These are phyloP conservation scores for Dipodomys merriami DNA, from an alignment of 2,113 vertebrate genomes.

Conservation along the genomic window DNA sequence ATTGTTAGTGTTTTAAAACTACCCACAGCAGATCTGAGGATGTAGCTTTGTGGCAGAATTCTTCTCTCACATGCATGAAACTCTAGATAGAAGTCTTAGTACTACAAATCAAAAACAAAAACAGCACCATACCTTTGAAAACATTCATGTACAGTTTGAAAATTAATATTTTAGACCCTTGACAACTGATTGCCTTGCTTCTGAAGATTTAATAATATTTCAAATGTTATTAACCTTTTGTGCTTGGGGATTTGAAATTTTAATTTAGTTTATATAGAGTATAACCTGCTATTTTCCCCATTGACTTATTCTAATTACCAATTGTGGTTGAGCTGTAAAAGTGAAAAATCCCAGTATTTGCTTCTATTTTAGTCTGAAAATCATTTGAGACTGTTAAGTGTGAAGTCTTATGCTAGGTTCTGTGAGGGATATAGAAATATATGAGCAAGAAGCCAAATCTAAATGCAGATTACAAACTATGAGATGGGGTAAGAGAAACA, in stretches of 20 bases:
- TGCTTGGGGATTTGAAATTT: conserved; percentile 1
- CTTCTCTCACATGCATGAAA: background rate
- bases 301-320: background rate
- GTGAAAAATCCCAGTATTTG: background rate
- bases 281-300: background rate
- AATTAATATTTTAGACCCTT: background rate
- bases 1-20: conserved; percentile 13
- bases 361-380: conserved; percentile 7
- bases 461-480: background rate
- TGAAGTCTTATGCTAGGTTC: background rate
- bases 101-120: background rate
- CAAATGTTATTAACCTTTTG: background rate
- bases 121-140: too few relatives aligned
- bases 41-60: background rate
- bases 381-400: background rate
- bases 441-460: background rate
- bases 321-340: background rate
- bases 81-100: background rate
- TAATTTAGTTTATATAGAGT: background rate
- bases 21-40: background rate
- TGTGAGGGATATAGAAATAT: background rate
- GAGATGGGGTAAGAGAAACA: background rate
- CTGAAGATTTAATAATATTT: conserved; percentile 36
- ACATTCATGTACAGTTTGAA: background rate
- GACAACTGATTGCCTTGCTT: background rate